These are phyloP conservation scores for Aphelinus atriplicis DNA, from an alignment of 1,140 invertebrate genomes.

Conservation along the genomic window DNA sequence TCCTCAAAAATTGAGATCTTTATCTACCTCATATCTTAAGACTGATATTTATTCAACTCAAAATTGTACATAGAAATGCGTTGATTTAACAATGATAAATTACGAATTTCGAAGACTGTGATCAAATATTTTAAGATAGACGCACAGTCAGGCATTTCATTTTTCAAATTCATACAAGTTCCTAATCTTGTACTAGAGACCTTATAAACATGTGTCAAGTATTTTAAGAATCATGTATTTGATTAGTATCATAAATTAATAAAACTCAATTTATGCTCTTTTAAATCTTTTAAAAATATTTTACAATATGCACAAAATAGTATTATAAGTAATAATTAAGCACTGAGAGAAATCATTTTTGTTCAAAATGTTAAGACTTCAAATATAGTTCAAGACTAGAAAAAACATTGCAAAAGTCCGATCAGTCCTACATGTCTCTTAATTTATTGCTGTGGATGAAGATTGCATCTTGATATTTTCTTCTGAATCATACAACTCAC, in stretches of 20 bases:
- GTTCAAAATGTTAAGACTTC: too few relatives aligned
- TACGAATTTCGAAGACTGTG: constrained; percentile 32
- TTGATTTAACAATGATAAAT: constrained; percentile 10
- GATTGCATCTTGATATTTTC: constrained; percentile 59
- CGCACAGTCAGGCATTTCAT: neutral
- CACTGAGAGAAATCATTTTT: too few relatives aligned
- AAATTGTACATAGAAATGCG: constrained; percentile 36
- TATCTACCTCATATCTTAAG: constrained; percentile 24
- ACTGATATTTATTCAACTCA: constrained; percentile 10
- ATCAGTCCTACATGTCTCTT: constrained; percentile 4
- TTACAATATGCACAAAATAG: neutral
- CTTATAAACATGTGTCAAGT: constrained; percentile 10
- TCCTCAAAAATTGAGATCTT: constrained; percentile 13
- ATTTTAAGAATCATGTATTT: constrained; percentile 23
- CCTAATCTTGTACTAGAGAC: constrained; percentile 26
- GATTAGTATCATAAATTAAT: constrained; percentile 28
- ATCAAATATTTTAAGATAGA: constrained; percentile 25
- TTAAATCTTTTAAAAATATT: constrained; percentile 5
- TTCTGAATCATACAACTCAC: constrained; percentile 64
- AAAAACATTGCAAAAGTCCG: constrained; percentile 17
- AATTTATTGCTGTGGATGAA: constrained; percentile 49
- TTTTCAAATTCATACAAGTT: constrained; percentile 3
- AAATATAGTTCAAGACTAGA: constrained; percentile 33
- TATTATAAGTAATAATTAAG: too few relatives aligned
- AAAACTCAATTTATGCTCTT: constrained; percentile 34